These are phyloP conservation scores for Mimumesa dahlbomi DNA, from an alignment of 2,888 invertebrate genomes.

Conservation along the genomic window DNA sequence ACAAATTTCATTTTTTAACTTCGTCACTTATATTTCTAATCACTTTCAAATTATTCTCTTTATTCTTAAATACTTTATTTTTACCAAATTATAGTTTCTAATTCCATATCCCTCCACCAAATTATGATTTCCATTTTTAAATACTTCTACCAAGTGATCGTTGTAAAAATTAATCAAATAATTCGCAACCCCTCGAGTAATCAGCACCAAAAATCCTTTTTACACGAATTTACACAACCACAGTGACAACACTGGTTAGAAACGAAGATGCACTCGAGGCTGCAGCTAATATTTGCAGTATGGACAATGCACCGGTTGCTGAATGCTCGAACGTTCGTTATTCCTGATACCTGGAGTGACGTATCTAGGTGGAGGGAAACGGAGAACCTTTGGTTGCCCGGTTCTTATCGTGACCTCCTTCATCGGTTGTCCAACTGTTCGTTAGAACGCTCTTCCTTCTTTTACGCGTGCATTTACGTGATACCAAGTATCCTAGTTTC, in stretches of 20 bases:
- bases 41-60: not conserved
- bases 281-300: conserved; percentile 68
- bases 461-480: conserved; percentile 11
- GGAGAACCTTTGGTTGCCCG: conserved; percentile 48
- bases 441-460: conserved; percentile 41
- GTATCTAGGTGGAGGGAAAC: conserved; percentile 56
- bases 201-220: no score
- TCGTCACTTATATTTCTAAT: not conserved
- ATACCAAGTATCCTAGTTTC: not conserved
- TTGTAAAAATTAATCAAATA: no score
- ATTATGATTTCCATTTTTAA: not conserved
- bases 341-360: conserved; percentile 67
- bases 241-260: not conserved
- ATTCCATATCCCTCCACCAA: not conserved
- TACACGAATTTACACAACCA: not conserved
- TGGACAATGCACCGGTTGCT: conserved; percentile 66
- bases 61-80: not conserved
- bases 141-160: no score
- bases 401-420: conserved; percentile 74
- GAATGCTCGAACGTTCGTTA: conserved; percentile 66
- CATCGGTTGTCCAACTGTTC: conserved; percentile 37
- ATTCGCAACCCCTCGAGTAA: no score
- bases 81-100: not conserved
- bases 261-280: conserved; percentile 35
- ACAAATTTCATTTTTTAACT: not conserved